These are phyloP conservation scores for Rhyacophila evoluta DNA, from an alignment of 2,888 invertebrate species.

Conservation along the genomic window DNA sequence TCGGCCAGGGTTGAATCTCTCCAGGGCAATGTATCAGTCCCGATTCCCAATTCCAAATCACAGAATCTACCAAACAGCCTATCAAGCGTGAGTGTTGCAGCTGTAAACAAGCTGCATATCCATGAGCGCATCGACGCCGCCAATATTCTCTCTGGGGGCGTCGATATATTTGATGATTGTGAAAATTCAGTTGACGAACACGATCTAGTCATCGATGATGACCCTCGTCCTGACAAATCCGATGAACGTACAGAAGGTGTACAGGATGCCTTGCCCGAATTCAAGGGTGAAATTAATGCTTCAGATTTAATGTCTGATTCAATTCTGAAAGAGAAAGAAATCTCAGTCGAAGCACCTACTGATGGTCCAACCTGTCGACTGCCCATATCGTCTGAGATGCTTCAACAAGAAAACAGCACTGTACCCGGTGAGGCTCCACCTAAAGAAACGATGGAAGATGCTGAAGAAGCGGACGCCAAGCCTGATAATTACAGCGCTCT, in stretches of 20 bases:
- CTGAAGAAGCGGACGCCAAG: constrained; percentile 60
- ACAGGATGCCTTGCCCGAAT: neutral
- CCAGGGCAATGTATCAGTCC: neutral
- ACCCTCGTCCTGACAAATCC: constrained; percentile 46
- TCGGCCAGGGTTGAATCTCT: constrained; percentile 5
- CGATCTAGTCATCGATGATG: constrained; percentile 67
- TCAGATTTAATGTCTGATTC: neutral
- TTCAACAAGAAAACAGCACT: neutral
- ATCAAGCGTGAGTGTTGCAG: constrained; percentile 56
- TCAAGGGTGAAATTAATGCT: neutral
- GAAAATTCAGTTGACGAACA: constrained; percentile 69
- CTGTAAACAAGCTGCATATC: constrained; percentile 63
- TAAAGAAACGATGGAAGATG: constrained; percentile 48
- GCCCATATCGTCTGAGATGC: too few species aligned
- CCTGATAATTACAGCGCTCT: constrained; percentile 59
- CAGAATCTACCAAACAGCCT: constrained; percentile 30
- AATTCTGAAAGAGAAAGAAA: constrained; percentile 11
- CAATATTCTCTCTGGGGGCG: constrained; percentile 67
- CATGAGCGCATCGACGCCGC: constrained; percentile 67
- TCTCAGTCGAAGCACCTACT: constrained; percentile 27
- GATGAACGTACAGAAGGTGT: constrained; percentile 39
- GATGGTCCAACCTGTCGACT: constrained; percentile 6
- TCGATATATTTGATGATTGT: constrained; percentile 68
- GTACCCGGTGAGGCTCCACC: neutral
- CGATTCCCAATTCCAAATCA: neutral